Evolutionary conservation across 2,797 vertebrate genomes (phyloP), one percentile per base, ranked within the genome.

Genomic region (Phataginus tetradactyla): DNA sequence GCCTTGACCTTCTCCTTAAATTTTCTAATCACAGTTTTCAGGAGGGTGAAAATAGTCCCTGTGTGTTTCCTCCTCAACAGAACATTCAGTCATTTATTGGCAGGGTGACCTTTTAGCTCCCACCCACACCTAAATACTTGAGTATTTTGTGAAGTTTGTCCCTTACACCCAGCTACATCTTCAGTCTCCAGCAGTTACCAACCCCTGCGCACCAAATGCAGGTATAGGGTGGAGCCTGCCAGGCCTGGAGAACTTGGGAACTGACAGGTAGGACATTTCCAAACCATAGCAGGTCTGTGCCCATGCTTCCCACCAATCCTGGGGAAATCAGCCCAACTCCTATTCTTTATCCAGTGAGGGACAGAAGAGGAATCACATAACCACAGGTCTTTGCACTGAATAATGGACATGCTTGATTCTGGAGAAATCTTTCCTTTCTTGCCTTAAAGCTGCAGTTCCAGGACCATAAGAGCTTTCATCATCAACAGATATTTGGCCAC

Each of bases 1-100:
- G 42, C 55, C 69, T 96, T 80, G 78, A 91, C 77, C 55, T 85
- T 91, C 80, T 53, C 83, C 77, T 92, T 74, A 57, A 39, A 69
- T 71, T 77, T 96, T 88, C 80, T 83, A 93, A 90, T 87, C 74
- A 49, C 45, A 39, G 4, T 86, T 96, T 88, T 85, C 88, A 96
- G 85, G 87, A 93, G 66, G 39, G 68, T 59, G 32, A 95, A 90
- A 85, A 94, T 18, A 92, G 78, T 89, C 37, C 86, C 23, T 14
- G 64, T 4, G 51, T 64, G 64, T 92, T 71, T 94, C 86, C 84
- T 93, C 34, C 37, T 78, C 37, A 78, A 69, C 45, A 77, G 71
- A 85, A 69, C 4, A 13, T 9, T 10, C 9, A 68, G 49, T 39
- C 32, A 37, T 68, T 45, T 91, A 63, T 74, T 61, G 55, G 42